Evolutionary conservation across 2,888 invertebrate species (phyloP), one percentile per base, ranked within the genome.

Genomic region (Eledona agricola): DNA sequence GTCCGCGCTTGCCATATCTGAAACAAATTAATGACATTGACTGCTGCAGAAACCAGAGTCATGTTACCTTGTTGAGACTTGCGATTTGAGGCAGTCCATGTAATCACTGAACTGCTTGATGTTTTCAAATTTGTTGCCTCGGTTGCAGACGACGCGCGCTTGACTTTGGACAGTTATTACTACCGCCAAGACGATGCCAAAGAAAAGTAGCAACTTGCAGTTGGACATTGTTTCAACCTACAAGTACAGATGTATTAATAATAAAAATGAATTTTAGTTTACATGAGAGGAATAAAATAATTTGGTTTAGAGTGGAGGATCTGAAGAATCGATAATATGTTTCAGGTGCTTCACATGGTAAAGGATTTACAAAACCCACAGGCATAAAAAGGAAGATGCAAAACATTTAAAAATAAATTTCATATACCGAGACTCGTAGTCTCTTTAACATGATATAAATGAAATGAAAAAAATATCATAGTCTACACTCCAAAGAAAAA

Each of bases 1-100:
- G 23, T 3, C 37, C 37, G 6, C 51, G 22, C 19, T 51, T 51
- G 16, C 51, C 51, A 28, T 51, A 51, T 20, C 51, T 51, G 12
- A 11, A 45, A 32, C 25, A 19, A 19, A 19, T 19, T 4, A 17
- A 7, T n/a, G 9, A 17, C 32, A 37, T 19, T 19, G 5, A 19
- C 4, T 6, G 15, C 25, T 3, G 2, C 7, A 20, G 4, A 19
- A 35, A 3, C 15, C 7, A 9, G 1, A 9, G n/a, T 10, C 10
- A 9, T 1, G 15, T 34, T 43, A 51, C 51, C 51, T 51, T 43
- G 42, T 51, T 7, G 51, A 12, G 4, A 20, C 28, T 51, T 51
- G 43, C 3, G 26, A 26, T 25, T 34, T 35, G 4, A 51, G n/a
- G 16, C 51, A 51, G 11, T 45, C 31, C 20, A 51, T 22, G 23